Conservation (phyloP, 2,113 vertebrate genomes). For the Henicopernis longicauda region DNA sequence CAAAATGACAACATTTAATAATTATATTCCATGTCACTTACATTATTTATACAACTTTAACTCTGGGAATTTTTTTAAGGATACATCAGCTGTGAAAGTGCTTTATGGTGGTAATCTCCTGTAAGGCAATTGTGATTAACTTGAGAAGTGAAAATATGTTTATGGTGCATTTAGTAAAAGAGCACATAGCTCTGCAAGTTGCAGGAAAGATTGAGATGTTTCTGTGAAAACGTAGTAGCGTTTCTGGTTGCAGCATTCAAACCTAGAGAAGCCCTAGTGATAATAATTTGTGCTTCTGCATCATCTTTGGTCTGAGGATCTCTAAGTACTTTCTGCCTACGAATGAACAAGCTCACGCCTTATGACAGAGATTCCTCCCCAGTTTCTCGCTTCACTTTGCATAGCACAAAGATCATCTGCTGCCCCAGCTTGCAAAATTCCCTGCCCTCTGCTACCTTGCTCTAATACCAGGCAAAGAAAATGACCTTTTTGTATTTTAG, state of each 20-base stretch:
- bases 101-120: constrained; percentile 43
- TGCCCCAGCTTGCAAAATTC: neutral
- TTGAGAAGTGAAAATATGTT: neutral
- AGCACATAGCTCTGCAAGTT: neutral
- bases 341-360: neutral
- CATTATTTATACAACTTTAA: constrained; percentile 60
- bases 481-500: neutral
- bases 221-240: neutral
- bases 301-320: neutral
- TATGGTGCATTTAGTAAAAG: neutral
- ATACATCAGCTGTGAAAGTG: constrained; percentile 20
- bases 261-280: neutral
- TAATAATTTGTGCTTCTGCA: neutral
- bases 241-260: neutral
- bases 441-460: neutral
- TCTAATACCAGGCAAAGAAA: neutral
- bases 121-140: constrained; percentile 31
- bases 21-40: constrained; percentile 61
- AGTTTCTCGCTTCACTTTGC: neutral
- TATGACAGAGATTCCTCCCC: neutral
- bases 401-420: neutral
- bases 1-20: constrained; percentile 76
- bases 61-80: constrained; percentile 43
- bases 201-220: neutral
- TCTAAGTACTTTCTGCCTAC: neutral